Conservation (phyloP, 2,888 invertebrate species). For the Tetheella fluctuosa region DNA sequence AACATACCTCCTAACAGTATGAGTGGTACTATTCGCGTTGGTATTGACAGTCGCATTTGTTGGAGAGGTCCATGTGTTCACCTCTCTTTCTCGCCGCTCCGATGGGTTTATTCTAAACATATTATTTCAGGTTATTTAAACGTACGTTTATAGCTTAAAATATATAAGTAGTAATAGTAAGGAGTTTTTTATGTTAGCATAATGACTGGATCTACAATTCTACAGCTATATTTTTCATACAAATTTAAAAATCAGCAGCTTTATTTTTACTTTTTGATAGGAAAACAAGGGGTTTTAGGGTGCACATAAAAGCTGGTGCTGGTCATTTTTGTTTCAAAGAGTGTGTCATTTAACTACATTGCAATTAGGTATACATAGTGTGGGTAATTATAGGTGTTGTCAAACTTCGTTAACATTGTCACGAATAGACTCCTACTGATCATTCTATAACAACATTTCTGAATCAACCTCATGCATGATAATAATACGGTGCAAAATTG, state of each 20-base stretch:
- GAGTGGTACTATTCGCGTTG: slow-evolving; percentile 51
- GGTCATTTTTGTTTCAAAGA: no score
- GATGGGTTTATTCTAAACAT: slow-evolving; percentile 56
- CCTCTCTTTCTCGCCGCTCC: slow-evolving; percentile 66
- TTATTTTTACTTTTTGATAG: no score
- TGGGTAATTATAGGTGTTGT: no score
- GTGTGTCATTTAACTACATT: no score
- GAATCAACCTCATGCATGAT: neutral
- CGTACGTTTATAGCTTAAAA: slow-evolving; percentile 20
- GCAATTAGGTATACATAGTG: no score
- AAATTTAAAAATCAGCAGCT: no score
- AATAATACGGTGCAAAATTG: slow-evolving; percentile 1
- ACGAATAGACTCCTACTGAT: neutral
- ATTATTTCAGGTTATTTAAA: slow-evolving; percentile 23
- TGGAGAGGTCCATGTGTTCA: slow-evolving; percentile 62
- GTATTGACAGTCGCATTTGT: slow-evolving; percentile 49
- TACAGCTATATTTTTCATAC: no score
- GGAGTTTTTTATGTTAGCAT: neutral
- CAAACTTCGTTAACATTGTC: neutral
- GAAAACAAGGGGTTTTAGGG: no score
- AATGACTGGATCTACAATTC: no score
- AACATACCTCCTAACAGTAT: slow-evolving; percentile 68
- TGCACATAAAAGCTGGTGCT: no score
- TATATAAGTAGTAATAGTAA: neutral
- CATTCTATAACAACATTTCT: neutral